These are phyloP conservation scores for Fregetta grallaria DNA, from an alignment of 2,113 vertebrate species.

Conservation along the genomic window DNA sequence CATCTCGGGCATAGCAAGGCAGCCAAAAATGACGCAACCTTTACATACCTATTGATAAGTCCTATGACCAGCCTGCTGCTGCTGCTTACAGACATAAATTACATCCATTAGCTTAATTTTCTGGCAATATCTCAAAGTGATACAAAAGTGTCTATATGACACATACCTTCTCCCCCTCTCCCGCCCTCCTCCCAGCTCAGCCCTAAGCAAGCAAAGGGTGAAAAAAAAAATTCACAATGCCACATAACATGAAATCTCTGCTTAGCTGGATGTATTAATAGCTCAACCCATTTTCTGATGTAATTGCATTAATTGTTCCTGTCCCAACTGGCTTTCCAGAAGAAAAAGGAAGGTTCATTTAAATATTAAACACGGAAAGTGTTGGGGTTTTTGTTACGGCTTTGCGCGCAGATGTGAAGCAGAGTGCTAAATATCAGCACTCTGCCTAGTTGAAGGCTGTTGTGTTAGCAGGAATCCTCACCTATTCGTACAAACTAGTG, in stretches of 20 bases:
- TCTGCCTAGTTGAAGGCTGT: slow-evolving; percentile 60
- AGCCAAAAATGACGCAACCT: background rate
- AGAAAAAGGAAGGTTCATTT: slow-evolving; percentile 53
- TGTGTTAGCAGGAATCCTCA: slow-evolving; percentile 70
- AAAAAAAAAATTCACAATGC: background rate
- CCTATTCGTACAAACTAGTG: slow-evolving; percentile 55
- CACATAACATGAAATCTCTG: slow-evolving; percentile 16
- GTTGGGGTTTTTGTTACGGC: slow-evolving; percentile 42
- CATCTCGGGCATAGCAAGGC: accelerated
- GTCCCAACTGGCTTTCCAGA: slow-evolving; percentile 39
- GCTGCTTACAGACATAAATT: slow-evolving; percentile 1
- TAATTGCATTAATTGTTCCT: slow-evolving; percentile 45
- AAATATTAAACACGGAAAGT: slow-evolving; percentile 41
- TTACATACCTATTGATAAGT: background rate
- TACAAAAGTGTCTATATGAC: background rate
- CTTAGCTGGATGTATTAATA: slow-evolving; percentile 37
- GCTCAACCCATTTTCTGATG: slow-evolving; percentile 34
- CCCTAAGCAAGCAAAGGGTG: background rate
- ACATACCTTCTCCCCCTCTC: background rate
- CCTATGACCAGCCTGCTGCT: background rate
- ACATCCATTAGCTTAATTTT: slow-evolving; percentile 9
- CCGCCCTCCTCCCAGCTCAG: background rate
- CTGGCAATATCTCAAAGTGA: slow-evolving; percentile 1
- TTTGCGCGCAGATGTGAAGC: slow-evolving; percentile 62
- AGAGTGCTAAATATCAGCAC: slow-evolving; percentile 64